Evolutionary conservation across 2,888 invertebrate species (phyloP).

Genomic region (Lepetodrilus schrolli): DNA sequence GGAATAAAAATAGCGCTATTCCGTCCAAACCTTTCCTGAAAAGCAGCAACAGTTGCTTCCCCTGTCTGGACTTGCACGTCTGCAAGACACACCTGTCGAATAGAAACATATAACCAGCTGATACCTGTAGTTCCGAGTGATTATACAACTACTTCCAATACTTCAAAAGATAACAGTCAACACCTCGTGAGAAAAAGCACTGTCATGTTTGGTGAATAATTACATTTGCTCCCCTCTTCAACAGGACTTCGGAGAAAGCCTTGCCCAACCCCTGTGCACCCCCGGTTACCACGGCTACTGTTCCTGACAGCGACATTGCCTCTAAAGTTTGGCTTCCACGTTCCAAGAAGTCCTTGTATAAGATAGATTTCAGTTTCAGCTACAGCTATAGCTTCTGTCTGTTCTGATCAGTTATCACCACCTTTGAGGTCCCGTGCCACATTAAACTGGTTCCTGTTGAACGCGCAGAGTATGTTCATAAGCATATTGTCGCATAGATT

Average conservation of each 20-base stretch:
- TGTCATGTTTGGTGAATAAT: not conserved
- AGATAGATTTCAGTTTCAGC: no score
- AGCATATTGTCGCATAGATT: no score
- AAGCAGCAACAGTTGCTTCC: slow-evolving; percentile 44
- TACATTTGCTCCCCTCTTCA: slow-evolving; percentile 63
- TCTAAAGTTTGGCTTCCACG: no score
- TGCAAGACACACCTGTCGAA: slow-evolving; percentile 62
- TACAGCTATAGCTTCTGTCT: no score
- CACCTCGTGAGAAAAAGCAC: not conserved
- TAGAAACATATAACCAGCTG: not conserved
- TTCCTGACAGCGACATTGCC: slow-evolving; percentile 50
- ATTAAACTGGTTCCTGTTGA: no score
- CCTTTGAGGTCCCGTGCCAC: no score
- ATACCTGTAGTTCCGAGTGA: no score
- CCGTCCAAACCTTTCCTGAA: slow-evolving; percentile 49
- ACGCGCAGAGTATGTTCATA: no score
- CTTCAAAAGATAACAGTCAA: no score
- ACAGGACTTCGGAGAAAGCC: slow-evolving; percentile 60
- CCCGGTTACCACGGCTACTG: slow-evolving; percentile 68
- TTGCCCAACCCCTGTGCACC: slow-evolving; percentile 68
- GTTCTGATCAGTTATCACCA: no score
- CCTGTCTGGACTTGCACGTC: slow-evolving; percentile 55
- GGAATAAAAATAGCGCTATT: slow-evolving; percentile 52
- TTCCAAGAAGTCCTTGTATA: no score
- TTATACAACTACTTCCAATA: no score